These are phyloP conservation scores for Myathropa florea DNA, from an alignment of 2,888 invertebrate species.

Conservation along the genomic window DNA sequence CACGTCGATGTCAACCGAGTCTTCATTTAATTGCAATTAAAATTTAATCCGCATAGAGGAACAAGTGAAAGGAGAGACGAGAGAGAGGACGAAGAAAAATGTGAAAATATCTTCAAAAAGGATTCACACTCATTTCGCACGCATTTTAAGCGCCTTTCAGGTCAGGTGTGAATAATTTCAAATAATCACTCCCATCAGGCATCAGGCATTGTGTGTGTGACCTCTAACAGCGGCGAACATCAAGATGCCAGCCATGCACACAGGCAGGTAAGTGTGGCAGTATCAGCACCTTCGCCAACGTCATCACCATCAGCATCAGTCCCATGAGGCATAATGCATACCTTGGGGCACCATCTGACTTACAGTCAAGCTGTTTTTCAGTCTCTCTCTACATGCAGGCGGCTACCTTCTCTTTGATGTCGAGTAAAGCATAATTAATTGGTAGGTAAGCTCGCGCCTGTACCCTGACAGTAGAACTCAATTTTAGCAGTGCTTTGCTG, in stretches of 20 bases:
- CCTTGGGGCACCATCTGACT: not conserved
- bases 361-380: conserved; percentile 62
- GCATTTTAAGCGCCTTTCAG: conserved; percentile 71
- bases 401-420: conserved; percentile 67
- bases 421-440: conserved; percentile 70
- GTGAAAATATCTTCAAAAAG: conserved; percentile 59
- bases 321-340: not conserved
- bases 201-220: conserved; percentile 47
- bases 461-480: conserved; percentile 55
- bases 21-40: conserved; percentile 68
- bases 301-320: not conserved
- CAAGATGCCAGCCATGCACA: conserved; percentile 26
- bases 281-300: conserved; percentile 4
- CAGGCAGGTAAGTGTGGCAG: conserved; percentile 49
- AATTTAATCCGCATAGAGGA: conserved; percentile 51
- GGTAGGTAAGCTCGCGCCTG: conserved; percentile 64
- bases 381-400: conserved; percentile 36
- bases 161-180: conserved; percentile 71
- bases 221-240: conserved; percentile 69
- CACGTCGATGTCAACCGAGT: conserved; percentile 32
- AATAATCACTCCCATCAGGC: conserved; percentile 70
- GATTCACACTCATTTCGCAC: conserved; percentile 70
- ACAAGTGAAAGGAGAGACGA: conserved; percentile 22
- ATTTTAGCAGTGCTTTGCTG: conserved; percentile 47
- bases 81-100: not conserved